These are phyloP conservation scores for Whitmania pigra DNA, from an alignment of 1,140 invertebrate species.

Conservation along the genomic window DNA sequence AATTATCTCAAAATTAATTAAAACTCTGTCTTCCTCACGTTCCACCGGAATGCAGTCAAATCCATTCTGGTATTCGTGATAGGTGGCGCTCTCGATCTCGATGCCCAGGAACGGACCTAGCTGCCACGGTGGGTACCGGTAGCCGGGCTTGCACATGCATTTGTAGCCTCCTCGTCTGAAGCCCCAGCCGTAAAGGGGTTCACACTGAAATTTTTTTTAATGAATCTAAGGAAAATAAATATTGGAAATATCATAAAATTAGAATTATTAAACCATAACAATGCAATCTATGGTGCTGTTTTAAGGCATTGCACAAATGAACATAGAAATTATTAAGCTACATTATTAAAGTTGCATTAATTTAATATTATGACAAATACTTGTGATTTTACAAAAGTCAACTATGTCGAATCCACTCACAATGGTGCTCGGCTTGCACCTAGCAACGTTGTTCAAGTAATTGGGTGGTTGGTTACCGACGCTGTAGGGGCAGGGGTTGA, in stretches of 20 bases:
- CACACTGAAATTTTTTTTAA: conserved; percentile 56
- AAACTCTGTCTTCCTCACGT: conserved; percentile 54
- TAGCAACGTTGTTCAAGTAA: conserved; percentile 71
- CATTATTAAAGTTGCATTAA: too few species aligned
- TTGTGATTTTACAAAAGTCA: not conserved
- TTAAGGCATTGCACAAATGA: too few species aligned
- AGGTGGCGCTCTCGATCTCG: conserved; percentile 78
- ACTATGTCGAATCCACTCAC: conserved; percentile 44
- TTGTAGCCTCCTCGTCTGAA: conserved; percentile 89
- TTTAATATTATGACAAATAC: too few species aligned
- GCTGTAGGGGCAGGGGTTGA: conserved; percentile 86
- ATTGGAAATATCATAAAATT: too few species aligned
- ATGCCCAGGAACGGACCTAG: conserved; percentile 79
- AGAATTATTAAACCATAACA: too few species aligned
- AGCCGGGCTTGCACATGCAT: conserved; percentile 71
- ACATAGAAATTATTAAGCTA: too few species aligned
- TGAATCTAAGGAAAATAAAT: too few species aligned
- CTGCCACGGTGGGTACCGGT: conserved; percentile 68
- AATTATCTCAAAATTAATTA: too few species aligned
- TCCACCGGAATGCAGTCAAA: conserved; percentile 83
- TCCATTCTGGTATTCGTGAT: conserved; percentile 76
- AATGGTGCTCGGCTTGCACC: conserved; percentile 89
- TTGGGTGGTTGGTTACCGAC: conserved; percentile 77
- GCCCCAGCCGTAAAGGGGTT: conserved; percentile 87
- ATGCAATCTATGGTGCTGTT: too few species aligned